These are phyloP conservation scores for Brachyrhaphis roseni DNA, from an alignment of 2,797 vertebrate genomes.

Conservation along the genomic window DNA sequence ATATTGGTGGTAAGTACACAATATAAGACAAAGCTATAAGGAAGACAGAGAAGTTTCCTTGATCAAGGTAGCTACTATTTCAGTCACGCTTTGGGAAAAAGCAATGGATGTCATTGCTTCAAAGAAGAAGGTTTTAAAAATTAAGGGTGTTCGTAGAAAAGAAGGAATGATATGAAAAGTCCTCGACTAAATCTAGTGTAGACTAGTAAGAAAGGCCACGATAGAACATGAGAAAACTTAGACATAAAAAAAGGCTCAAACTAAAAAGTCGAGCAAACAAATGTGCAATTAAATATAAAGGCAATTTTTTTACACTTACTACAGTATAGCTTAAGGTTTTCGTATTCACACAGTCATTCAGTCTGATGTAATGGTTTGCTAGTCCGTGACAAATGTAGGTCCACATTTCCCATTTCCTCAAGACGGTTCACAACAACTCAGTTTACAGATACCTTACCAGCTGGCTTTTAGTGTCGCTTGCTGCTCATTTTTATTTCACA, in stretches of 20 bases:
- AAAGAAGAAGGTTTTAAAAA: constrained; percentile 59
- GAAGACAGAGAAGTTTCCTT: constrained; percentile 62
- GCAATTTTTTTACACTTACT: constrained; percentile 66
- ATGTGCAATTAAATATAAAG: constrained; percentile 77
- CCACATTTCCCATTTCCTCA: constrained; percentile 24
- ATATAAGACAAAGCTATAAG: constrained; percentile 66
- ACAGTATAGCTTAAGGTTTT: constrained; percentile 51
- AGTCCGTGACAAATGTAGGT: constrained; percentile 41
- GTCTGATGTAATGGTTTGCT: background rate
- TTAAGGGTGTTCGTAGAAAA: constrained; percentile 63
- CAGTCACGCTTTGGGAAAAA: constrained; percentile 57
- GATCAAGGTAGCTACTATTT: constrained; percentile 57
- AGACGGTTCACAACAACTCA: background rate
- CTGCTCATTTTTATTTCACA: constrained; percentile 5
- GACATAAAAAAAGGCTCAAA: constrained; percentile 64
- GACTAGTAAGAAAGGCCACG: constrained; percentile 75
- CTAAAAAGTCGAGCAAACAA: constrained; percentile 68
- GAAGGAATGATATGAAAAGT: constrained; percentile 73
- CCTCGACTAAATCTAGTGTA: constrained; percentile 57
- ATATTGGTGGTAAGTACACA: constrained; percentile 58
- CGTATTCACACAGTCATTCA: constrained; percentile 32
- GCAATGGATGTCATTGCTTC: constrained; percentile 58
- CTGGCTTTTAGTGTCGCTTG: background rate
- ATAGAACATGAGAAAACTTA: constrained; percentile 57
- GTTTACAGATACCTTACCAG: constrained; percentile 21